Evolutionary conservation across 2,113 vertebrate species (phyloP).

Genomic region (Chloroceryle aenea): DNA sequence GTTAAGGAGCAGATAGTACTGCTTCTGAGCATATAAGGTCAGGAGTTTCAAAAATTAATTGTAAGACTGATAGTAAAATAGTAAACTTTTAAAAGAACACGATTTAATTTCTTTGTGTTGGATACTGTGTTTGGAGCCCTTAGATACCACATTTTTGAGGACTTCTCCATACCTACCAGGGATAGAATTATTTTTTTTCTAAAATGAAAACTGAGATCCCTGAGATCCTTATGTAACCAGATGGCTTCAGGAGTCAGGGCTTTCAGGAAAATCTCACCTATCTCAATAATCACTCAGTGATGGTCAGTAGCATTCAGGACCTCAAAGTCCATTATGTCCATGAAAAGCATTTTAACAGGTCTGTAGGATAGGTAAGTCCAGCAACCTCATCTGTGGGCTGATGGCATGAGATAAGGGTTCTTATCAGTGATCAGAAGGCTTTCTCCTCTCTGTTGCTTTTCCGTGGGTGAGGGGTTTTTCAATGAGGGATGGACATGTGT

Average conservation of each 20-base stretch:
- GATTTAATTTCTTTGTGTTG: not conserved
- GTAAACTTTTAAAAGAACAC: not conserved
- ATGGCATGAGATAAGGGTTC: not conserved
- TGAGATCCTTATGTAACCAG: not conserved
- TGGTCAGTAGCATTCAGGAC: not conserved
- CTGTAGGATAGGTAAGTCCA: not conserved
- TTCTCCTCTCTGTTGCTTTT: not conserved
- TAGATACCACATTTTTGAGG: not conserved
- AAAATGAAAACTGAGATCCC: not conserved
- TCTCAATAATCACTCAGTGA: not conserved
- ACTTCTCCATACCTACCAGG: not conserved
- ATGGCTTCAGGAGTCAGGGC: not conserved
- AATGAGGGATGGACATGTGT: fast-evolving
- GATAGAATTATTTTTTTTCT: not conserved
- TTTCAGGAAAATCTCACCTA: not conserved
- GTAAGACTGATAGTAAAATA: not conserved
- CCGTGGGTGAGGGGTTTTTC: not conserved
- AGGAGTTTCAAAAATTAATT: not conserved
- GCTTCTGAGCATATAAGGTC: not conserved
- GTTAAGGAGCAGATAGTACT: not conserved
- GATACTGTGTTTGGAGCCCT: not conserved
- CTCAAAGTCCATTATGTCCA: not conserved
- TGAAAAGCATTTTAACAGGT: not conserved
- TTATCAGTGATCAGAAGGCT: not conserved
- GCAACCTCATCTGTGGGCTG: not conserved